Evolutionary conservation across 2,888 invertebrate species (phyloP), one percentile per base, ranked within the genome.

Genomic region (Dasypogon diadema): DNA sequence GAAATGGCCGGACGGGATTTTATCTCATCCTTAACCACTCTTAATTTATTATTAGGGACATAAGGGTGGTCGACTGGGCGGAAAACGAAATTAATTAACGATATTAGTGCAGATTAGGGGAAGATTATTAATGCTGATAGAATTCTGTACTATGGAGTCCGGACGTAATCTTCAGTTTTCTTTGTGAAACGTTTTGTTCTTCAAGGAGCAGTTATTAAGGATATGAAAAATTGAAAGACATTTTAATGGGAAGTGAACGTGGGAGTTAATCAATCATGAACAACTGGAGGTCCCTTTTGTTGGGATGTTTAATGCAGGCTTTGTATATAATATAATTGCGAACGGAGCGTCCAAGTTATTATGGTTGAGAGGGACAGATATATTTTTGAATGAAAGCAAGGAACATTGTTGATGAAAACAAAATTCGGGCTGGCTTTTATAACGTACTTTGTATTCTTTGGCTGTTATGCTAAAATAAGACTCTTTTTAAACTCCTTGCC

Each of bases 71-170:
- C 54, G 70, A 54, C 30, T 70, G 74, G 74, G 58, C 74, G 74
- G 74, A 74, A 74, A 74, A 58, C 42, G 74, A 60, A 74, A 74
- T 74, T 74, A 74, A 74, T 74, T 74, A 74, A 74, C 58, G 74
- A 74, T 74, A 74, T 74, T 74, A 74, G 58, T 26, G 58, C 30
- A 74, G 74, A 74, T 74, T 74, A 74, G 60, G 48, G 58, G 56
- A 26, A 58, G 74, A 74, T 74, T 74, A 74, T 74, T 74, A 74
- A 74, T 60, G 74, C 48, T 74, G 74, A 74, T 74, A 58, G 56
- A 56, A 56, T 73, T 73, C 16, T 21, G 55, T 22, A 58, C 21
- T 30, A 55, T 4, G 21, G 8, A 34, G 22, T 54, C 22, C 16
- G 30, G 55, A 18, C 54, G 37, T 72, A 72, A 72, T 72, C 72